These are phyloP conservation scores for Euphysa ruthae DNA, from an alignment of 30 jellyfish, hydroid and myxozoan genomes.

Conservation along the genomic window DNA sequence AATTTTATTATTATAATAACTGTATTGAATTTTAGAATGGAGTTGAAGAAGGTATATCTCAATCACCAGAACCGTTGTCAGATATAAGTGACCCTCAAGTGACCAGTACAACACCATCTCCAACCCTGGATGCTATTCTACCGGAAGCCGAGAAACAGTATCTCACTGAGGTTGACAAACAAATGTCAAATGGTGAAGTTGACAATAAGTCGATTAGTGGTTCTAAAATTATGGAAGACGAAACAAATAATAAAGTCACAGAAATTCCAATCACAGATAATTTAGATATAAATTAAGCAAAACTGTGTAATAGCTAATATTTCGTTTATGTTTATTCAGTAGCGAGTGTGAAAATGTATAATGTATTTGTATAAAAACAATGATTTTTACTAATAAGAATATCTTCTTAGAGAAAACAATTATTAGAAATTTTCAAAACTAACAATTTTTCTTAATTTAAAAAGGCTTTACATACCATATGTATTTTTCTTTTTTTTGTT, in stretches of 20 bases:
- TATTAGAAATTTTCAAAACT: too few relatives aligned
- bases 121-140: slow-evolving; percentile 8
- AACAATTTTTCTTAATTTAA: too few relatives aligned
- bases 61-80: slow-evolving; percentile 25
- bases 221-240: neutral
- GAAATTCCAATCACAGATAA: too few relatives aligned
- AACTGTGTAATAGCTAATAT: too few relatives aligned
- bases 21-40: too few relatives aligned
- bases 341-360: too few relatives aligned
- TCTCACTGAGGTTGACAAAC: neutral
- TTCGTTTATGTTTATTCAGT: too few relatives aligned
- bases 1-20: too few relatives aligned
- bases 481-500: too few relatives aligned
- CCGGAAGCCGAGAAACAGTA: neutral
- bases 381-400: neutral
- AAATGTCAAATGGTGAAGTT: neutral
- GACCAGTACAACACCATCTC: slow-evolving; percentile 39
- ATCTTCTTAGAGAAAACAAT: too few relatives aligned
- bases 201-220: neutral
- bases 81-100: slow-evolving; percentile 38
- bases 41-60: neutral
- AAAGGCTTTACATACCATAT: too few relatives aligned
- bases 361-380: neutral
- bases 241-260: neutral
- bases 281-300: too few relatives aligned